These are phyloP conservation scores for Biston stratarius DNA, from an alignment of 2,888 invertebrate species.

Conservation along the genomic window DNA sequence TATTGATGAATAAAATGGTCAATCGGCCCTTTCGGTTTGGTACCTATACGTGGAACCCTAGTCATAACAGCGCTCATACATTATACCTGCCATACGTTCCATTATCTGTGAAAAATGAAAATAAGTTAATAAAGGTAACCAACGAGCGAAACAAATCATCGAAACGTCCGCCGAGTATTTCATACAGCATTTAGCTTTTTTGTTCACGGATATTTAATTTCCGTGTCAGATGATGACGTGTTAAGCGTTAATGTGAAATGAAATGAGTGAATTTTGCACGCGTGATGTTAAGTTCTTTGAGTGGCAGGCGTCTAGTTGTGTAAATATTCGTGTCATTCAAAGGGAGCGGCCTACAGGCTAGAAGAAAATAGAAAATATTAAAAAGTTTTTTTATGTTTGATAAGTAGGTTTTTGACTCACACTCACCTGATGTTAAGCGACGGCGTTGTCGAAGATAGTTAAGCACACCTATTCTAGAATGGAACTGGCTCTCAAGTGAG, in stretches of 20 bases:
- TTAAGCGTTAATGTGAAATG: conserved; percentile 53
- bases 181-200: conserved; percentile 61
- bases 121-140: conserved; percentile 62
- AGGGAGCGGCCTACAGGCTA: background rate
- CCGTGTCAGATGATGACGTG: conserved; percentile 65
- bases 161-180: conserved; percentile 64
- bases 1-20: too few species aligned
- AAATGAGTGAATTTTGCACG: conserved; percentile 46
- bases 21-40: too few species aligned
- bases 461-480: too few species aligned
- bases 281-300: conserved; percentile 39
- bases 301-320: conserved; percentile 53
- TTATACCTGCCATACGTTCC: conserved; percentile 50
- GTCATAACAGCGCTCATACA: conserved; percentile 36
- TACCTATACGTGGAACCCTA: background rate
- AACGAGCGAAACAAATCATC: conserved; percentile 66
- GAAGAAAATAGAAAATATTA: too few species aligned
- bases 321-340: conserved; percentile 45
- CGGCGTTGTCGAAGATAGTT: too few species aligned
- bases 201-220: conserved; percentile 75
- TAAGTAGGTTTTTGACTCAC: too few species aligned
- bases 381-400: too few species aligned
- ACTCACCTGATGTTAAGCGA: too few species aligned
- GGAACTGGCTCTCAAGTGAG: too few species aligned
- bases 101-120: conserved; percentile 61